A percentile compares a stretch with the other conserved stretches of the same genome.
phyloP scores from a whole-genome alignment of 2,113 vertebrate species.

The Siniperca chuatsi region DNA sequence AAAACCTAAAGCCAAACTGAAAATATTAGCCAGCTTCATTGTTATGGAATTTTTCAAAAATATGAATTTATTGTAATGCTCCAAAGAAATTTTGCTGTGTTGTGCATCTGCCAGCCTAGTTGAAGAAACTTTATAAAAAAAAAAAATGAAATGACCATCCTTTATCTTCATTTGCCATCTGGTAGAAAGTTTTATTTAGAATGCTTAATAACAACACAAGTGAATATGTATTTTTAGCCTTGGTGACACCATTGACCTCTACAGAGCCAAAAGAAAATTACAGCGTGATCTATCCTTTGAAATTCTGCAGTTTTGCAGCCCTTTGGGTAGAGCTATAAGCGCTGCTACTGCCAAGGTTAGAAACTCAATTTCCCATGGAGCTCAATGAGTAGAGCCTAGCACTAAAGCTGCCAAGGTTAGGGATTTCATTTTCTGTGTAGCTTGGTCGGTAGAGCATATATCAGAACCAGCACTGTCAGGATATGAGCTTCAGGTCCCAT shows the following conservation, averaged over 20 bases:
- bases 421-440: conserved; percentile 68
- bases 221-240: not conserved
- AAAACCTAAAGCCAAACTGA: not conserved
- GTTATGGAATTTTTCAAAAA: not conserved
- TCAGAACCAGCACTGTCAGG: conserved; percentile 65
- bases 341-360: conserved; percentile 44
- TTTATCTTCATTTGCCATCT: not conserved
- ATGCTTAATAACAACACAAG: not conserved
- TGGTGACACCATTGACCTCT: not conserved
- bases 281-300: conserved; percentile 38
- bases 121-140: not conserved
- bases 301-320: conserved; percentile 54
- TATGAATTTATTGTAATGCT: not conserved
- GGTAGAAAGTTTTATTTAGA: not conserved
- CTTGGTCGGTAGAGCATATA: conserved; percentile 52
- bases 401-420: conserved; percentile 71
- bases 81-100: too few species aligned
- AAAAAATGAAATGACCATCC: not conserved
- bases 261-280: conserved; percentile 19
- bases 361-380: conserved; percentile 78
- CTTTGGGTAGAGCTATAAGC: conserved; percentile 49
- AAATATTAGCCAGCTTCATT: not conserved
- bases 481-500: conserved; percentile 59
- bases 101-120: not conserved
- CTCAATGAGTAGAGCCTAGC: conserved; percentile 63